A percentile compares a stretch with the other conserved stretches of the same genome.
Evolutionary conservation across 2,797 vertebrate species (phyloP).

Genomic region (Cottoperca gobio): DNA sequence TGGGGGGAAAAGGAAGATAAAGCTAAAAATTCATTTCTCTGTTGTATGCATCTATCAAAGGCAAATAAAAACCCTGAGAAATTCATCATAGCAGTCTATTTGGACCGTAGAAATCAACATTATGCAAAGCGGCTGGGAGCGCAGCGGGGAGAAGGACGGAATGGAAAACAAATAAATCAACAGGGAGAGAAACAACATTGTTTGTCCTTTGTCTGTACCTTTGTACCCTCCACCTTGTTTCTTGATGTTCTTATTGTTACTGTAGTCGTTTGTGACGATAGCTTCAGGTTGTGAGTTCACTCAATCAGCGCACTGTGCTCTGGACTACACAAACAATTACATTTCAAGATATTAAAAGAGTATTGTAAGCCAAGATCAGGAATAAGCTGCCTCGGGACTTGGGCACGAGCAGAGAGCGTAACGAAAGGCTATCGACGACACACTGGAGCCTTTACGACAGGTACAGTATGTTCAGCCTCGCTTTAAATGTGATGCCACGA

Average conservation of each 20-base stretch:
- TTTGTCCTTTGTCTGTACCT: conserved; percentile 72
- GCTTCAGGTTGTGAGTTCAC: conserved; percentile 27
- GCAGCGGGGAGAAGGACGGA: conserved; percentile 61
- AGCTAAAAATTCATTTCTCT: conserved; percentile 27
- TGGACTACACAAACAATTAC: conserved; percentile 31
- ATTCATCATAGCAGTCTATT: conserved; percentile 71
- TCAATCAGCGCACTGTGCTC: conserved; percentile 42
- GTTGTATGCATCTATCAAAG: conserved; percentile 65
- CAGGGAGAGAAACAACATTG: conserved; percentile 56
- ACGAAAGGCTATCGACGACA: conserved; percentile 3
- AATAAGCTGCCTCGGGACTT: conserved; percentile 16
- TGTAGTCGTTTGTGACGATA: conserved; percentile 39
- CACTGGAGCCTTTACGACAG: conserved; percentile 5
- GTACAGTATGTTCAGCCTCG: not conserved
- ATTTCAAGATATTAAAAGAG: conserved; percentile 47
- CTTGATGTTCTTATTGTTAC: conserved; percentile 47
- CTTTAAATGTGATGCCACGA: not conserved
- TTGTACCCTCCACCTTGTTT: conserved; percentile 54
- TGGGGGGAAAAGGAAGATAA: conserved; percentile 9
- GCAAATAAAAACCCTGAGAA: conserved; percentile 67
- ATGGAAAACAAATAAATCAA: conserved; percentile 79
- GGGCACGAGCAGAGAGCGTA: conserved; percentile 4
- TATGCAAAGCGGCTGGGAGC: conserved; percentile 73
- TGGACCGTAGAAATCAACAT: conserved; percentile 76
- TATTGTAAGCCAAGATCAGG: conserved; percentile 27